A percentile compares a stretch with the other conserved stretches of the same genome.
These are phyloP conservation scores for Trichomycterus rosablanca DNA, from an alignment of 2,113 vertebrate species.

Conservation along the genomic window DNA sequence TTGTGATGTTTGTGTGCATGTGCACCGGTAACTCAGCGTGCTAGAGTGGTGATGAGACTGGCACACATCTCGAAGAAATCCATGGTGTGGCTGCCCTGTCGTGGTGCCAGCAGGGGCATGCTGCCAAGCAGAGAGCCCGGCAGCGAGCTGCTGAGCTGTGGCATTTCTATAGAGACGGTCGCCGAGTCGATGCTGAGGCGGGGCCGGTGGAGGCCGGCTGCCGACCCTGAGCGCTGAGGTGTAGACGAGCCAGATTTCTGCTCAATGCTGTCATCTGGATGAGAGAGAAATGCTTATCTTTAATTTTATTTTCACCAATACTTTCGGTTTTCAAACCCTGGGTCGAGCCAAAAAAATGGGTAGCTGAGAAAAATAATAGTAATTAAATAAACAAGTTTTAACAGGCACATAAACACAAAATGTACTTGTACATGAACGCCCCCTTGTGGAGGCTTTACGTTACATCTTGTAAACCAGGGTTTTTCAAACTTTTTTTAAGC, in stretches of 20 bases:
- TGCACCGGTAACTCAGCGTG: conserved; percentile 71
- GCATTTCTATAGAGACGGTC: conserved; percentile 61
- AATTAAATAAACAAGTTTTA: no score
- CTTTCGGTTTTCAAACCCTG: no score
- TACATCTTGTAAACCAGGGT: no score
- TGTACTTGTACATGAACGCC: no score
- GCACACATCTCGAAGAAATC: conserved; percentile 99
- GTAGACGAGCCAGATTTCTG: conserved; percentile 90
- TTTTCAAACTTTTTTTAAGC: no score
- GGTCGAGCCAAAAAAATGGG: no score
- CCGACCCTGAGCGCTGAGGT: conserved; percentile 87
- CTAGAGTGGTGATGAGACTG: conserved; percentile 92
- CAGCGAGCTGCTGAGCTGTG: conserved; percentile 78
- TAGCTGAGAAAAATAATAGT: no score
- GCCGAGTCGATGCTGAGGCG: conserved; percentile 85
- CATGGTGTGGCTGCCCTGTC: conserved; percentile 96
- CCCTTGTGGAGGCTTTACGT: no score
- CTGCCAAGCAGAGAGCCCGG: conserved; percentile 79
- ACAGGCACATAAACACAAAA: no score
- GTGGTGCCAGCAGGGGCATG: conserved; percentile 65
- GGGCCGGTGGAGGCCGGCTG: conserved; percentile 79
- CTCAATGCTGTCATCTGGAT: conserved; percentile 83
- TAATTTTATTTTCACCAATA: no score
- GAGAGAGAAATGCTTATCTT: background rate
- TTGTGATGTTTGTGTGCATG: background rate